Evolutionary conservation across 2,888 invertebrate species (phyloP).

Genomic region (Drosophila vallismaia): DNA sequence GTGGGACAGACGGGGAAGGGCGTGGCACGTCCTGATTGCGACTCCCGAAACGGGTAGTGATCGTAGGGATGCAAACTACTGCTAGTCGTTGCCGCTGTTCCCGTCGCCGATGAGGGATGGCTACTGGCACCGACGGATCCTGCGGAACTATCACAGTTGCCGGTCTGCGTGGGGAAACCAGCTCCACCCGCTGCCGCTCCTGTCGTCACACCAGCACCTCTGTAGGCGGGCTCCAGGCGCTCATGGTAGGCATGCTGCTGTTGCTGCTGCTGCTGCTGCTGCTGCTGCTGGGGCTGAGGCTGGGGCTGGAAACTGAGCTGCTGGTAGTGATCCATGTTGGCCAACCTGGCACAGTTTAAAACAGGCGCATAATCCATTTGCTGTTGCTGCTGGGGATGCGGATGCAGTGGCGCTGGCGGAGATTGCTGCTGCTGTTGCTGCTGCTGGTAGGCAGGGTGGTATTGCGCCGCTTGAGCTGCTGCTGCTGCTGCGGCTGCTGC

Average conservation of each 20-base stretch:
- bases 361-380: constrained; percentile 81
- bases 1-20: constrained; percentile 86
- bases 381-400: constrained; percentile 60
- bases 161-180: constrained; percentile 47
- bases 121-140: constrained; percentile 8
- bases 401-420: constrained; percentile 58
- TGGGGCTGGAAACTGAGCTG: constrained; percentile 72
- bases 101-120: constrained; percentile 42
- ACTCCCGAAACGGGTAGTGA: constrained; percentile 83
- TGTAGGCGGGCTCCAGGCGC: constrained; percentile 66
- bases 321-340: constrained; percentile 81
- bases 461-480: constrained; percentile 71
- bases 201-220: constrained; percentile 37
- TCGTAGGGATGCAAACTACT: constrained; percentile 82
- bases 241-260: constrained; percentile 66
- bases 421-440: constrained; percentile 70
- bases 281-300: constrained; percentile 66
- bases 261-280: constrained; percentile 58
- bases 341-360: constrained; percentile 79
- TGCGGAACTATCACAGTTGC: constrained; percentile 70
- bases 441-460: constrained; percentile 76
- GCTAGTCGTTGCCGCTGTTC: constrained; percentile 43
- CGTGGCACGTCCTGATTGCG: constrained; percentile 87
- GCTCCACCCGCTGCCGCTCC: constrained; percentile 19
- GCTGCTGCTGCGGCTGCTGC: constrained; percentile 68